phyloP scores from a whole-genome alignment of 2,888 invertebrate genomes.

The Pilophorus perplexus region DNA sequence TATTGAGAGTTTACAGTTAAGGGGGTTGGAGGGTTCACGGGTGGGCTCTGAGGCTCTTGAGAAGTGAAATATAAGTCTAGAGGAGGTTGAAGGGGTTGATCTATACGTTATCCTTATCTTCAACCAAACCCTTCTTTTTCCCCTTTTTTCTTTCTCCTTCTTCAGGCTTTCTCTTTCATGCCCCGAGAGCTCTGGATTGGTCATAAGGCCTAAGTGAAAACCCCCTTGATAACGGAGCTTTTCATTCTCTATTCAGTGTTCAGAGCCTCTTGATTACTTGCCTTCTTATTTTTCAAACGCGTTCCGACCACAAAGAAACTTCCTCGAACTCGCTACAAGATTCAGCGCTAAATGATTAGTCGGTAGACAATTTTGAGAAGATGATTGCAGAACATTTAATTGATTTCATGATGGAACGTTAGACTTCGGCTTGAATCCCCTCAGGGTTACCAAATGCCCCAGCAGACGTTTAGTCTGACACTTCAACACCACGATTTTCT shows the following conservation, averaged over 20 bases:
- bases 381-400: too few relatives aligned
- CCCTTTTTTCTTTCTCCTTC: slow-evolving; percentile 14
- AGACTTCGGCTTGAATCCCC: too few relatives aligned
- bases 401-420: too few relatives aligned
- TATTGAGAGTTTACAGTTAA: slow-evolving; percentile 36
- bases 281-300: slow-evolving; percentile 16
- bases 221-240: slow-evolving; percentile 31
- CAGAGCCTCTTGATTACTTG: slow-evolving; percentile 34
- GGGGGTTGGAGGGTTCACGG: slow-evolving; percentile 11
- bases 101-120: slow-evolving; percentile 40
- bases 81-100: slow-evolving; percentile 31
- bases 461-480: too few relatives aligned
- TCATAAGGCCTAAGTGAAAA: slow-evolving; percentile 38
- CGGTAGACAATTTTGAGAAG: too few relatives aligned
- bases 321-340: too few relatives aligned
- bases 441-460: too few relatives aligned
- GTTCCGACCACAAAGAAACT: too few relatives aligned
- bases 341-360: too few relatives aligned
- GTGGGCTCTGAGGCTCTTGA: slow-evolving; percentile 30
- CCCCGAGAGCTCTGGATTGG: slow-evolving; percentile 27
- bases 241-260: slow-evolving; percentile 34
- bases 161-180: slow-evolving; percentile 24
- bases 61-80: slow-evolving; percentile 9
- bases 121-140: slow-evolving; percentile 13
- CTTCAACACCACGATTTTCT: too few relatives aligned